Evolutionary conservation across 64 coral and sea anemone genomes (phyloP), one percentile per base, ranked within the genome.

Genomic region (Trachythela sp.): DNA sequence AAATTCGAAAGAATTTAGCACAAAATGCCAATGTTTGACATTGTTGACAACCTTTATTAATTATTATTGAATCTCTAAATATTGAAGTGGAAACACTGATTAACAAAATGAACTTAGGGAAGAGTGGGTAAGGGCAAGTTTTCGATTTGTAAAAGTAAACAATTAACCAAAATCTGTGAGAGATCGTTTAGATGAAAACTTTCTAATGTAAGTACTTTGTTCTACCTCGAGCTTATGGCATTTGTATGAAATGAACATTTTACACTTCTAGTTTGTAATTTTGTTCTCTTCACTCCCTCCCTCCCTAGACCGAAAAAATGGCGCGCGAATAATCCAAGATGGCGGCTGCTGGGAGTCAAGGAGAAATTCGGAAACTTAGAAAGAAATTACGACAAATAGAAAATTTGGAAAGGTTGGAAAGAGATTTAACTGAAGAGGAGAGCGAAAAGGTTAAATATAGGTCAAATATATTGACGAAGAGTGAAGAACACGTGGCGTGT

Each of bases 311-410:
- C n/a, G n/a, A 64, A 64, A 27, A 64, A 26, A 64, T 64, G 56
- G 7, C 20, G 26, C 0, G 8, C 24, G 2, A 4, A 18, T 27
- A n/a, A 64, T 80, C 20, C 75, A 80, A 80, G 26, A 80, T 80
- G 75, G 75, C 75, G 27, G 75, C 8, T 39, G 37, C 2, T 2
- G 31, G 33, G 0, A 37, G 31, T 35, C 31, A 80, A 35, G 75
- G 33, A 37, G 95, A 97, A 77, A 88, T 97, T 22, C 84, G 93
- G 31, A 97, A 97, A 97, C 91, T 94, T 85, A 88, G 95, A 39
- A 97, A 97, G 90, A 97, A 97, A 86, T 84, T 97, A 42, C 85
- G 95, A 17, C 95, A 97, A 85, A 97, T 97, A 15, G 93, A 97
- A 13, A 92, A 92, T 52, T 85, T 97, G 20, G 95, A 97, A 36